Percentiles rank a stretch among this genome's conserved stretches.
Conservation (phyloP, 1,140 invertebrate genomes). For the Drosophila asahinai region DNA sequence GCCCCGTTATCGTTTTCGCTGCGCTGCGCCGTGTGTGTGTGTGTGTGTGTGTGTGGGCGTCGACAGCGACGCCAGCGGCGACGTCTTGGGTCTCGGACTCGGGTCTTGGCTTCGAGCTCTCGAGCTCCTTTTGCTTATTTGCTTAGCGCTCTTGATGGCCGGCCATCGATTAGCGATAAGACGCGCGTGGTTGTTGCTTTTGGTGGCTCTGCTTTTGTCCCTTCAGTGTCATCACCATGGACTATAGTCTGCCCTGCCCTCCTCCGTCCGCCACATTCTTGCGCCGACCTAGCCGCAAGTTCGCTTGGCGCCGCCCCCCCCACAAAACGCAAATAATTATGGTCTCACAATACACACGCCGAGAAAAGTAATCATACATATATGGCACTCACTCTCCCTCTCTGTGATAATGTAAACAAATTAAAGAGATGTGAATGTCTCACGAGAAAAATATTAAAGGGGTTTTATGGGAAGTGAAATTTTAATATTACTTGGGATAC, state of each 20-base stretch:
- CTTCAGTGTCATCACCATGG: slow-evolving; percentile 49
- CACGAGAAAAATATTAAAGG: background rate
- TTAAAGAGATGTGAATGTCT: slow-evolving; percentile 3
- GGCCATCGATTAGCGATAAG: slow-evolving; percentile 81
- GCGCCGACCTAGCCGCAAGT: slow-evolving; percentile 28
- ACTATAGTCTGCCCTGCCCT: background rate
- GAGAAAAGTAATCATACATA: background rate
- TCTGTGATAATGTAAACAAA: slow-evolving; percentile 12
- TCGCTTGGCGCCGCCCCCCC: slow-evolving; percentile 42
- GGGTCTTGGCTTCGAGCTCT: slow-evolving; percentile 4
- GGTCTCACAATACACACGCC: slow-evolving; percentile 30
- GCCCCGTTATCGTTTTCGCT: slow-evolving; percentile 12
- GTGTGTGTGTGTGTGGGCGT: slow-evolving; percentile 19
- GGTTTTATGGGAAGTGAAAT: background rate
- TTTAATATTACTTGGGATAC: no score
- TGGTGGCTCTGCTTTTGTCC: slow-evolving; percentile 13
- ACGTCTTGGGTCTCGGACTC: slow-evolving; percentile 16
- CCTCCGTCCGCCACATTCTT: slow-evolving; percentile 39
- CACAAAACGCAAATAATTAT: slow-evolving; percentile 70
- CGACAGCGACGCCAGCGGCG: slow-evolving; percentile 8
- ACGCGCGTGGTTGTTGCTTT: slow-evolving; percentile 23
- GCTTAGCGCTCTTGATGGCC: slow-evolving; percentile 72
- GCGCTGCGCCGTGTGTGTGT: slow-evolving; percentile 1
- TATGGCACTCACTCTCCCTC: slow-evolving; percentile 13
- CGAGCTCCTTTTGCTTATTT: slow-evolving; percentile 78